Evolutionary conservation across 1,140 invertebrate species (phyloP), one percentile per base, ranked within the genome.

Genomic region (Ganaspis sp.): DNA sequence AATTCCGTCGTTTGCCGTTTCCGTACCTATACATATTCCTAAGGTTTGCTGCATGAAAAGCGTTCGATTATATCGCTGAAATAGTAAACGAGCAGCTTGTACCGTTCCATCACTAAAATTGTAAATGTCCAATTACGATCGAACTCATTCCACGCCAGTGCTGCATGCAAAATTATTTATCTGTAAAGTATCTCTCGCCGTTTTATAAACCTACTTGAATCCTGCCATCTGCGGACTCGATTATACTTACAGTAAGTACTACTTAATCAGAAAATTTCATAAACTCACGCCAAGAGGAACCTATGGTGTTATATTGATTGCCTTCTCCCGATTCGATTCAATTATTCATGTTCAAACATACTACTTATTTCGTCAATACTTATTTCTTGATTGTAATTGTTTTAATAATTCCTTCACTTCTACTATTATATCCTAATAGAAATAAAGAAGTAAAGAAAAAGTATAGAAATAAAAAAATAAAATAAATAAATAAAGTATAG

Each of bases 71-170:
- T 58, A 58, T 58, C 54, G 54, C 54, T 58, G 54, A 58, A 58
- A 58, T 58, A 26, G 54, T 58, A 26, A 58, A 21, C 54, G 54
- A 58, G 54, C 54, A 23, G 54, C 54, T 58, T 58, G 23, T 58
- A 58, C 54, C 54, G 54, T 58, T 58, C 54, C 54, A 58, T 58
- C 54, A 58, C 54, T 58, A 58, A 58, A 58, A 58, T 58, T 58
- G 54, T 58, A 58, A 58, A 58, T 58, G 54, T 58, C 54, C 54
- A 58, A 58, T 58, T 58, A 58, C 54, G 54, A 58, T 21, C 19
- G 54, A 58, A 58, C 54, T 58, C 54, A 58, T 58, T 58, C 54
- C 54, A 58, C 54, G 54, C 19, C 12, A 58, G 54, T 58, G 54
- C 26, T 58, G 54, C 54, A 58, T 58, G 54, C 54, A 26, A 58